Conservation (phyloP, 2,113 vertebrate species). For the Rhabdomys dilectus region DNA sequence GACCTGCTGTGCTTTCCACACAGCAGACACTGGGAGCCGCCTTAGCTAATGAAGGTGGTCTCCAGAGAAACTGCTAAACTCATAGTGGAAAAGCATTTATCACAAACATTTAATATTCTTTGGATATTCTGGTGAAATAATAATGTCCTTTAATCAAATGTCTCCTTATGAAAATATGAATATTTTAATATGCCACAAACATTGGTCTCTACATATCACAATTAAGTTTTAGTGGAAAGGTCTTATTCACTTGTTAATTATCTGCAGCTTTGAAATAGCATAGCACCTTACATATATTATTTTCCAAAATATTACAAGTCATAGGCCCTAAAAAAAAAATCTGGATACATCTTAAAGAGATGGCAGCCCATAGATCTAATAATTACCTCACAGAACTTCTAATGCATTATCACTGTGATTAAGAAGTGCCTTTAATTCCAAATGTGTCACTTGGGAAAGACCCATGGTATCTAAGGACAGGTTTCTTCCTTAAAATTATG, state of each 20-base stretch:
- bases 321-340: background rate
- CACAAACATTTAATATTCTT: conserved; percentile 81
- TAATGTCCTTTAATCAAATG: conserved; percentile 62
- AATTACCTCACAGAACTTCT: background rate
- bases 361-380: background rate
- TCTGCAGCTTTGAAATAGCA: conserved; percentile 16
- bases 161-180: conserved; percentile 45
- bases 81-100: conserved; percentile 82
- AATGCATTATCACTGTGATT: background rate
- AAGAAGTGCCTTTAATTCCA: conserved; percentile 2
- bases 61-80: conserved; percentile 78
- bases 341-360: conserved; percentile 2
- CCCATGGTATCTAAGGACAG: background rate
- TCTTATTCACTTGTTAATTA: conserved; percentile 61
- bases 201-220: conserved; percentile 18
- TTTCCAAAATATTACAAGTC: background rate
- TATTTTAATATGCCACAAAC: conserved; percentile 18
- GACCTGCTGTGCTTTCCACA: conserved; percentile 63
- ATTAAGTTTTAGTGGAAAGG: conserved; percentile 48
- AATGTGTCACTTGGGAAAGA: background rate
- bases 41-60: conserved; percentile 84
- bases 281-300: background rate
- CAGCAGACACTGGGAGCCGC: conserved; percentile 78
- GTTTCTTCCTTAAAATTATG: background rate
- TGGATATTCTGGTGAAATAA: conserved; percentile 2